These are phyloP conservation scores for Cyanoramphus novaezelandiae DNA, from an alignment of 2,113 vertebrate genomes.

Conservation along the genomic window DNA sequence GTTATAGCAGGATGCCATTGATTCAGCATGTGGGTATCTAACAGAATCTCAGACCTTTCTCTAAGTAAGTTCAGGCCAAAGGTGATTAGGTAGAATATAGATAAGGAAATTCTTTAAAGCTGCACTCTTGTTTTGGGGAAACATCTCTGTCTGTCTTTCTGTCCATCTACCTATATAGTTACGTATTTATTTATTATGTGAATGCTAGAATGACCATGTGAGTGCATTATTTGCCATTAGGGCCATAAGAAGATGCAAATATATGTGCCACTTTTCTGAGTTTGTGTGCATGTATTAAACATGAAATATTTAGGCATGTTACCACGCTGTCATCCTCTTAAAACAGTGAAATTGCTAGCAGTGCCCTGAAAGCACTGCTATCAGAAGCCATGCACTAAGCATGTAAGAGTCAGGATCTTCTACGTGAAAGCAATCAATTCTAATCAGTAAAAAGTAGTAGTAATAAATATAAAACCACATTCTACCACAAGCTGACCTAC, in stretches of 20 bases:
- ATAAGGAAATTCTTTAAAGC: neutral
- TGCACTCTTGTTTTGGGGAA: neutral
- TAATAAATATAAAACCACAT: neutral
- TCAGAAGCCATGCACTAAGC: neutral
- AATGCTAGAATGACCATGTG: neutral
- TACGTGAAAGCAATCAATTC: neutral
- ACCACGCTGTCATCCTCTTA: neutral
- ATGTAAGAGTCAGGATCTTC: neutral
- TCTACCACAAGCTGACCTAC: neutral
- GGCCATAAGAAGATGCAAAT: neutral
- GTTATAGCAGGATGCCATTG: neutral
- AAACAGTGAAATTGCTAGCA: neutral
- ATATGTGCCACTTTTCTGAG: accelerated
- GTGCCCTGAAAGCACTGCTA: neutral
- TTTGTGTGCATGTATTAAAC: neutral
- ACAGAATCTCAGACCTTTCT: neutral
- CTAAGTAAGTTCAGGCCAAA: neutral
- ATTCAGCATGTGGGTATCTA: neutral
- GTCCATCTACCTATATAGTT: neutral
- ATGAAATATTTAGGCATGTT: neutral
- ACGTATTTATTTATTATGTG: neutral
- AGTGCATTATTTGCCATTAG: neutral
- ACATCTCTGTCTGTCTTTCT: neutral
- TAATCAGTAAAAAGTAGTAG: neutral
- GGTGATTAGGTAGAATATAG: neutral